Percentiles rank a stretch among this genome's conserved stretches.
Evolutionary conservation across 2,888 invertebrate genomes (phyloP).

Genomic region (Subacronicta megacephala): DNA sequence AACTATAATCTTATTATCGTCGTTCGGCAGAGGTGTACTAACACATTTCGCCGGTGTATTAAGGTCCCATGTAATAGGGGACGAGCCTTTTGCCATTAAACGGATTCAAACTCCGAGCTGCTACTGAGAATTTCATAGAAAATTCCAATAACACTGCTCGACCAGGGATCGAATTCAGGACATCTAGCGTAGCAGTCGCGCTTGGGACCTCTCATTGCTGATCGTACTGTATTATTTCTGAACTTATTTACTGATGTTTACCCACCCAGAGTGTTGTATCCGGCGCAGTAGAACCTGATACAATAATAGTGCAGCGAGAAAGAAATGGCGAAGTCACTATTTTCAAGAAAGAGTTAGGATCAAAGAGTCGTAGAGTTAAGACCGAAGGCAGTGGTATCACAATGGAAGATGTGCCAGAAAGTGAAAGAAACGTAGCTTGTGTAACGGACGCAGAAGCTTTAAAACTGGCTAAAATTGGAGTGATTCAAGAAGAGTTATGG

Average conservation of each 20-base stretch:
- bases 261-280: slow-evolving; percentile 93
- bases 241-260: not conserved
- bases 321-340: slow-evolving; percentile 84
- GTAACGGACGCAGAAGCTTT: slow-evolving; percentile 88
- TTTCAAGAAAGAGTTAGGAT: slow-evolving; percentile 82
- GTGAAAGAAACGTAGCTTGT: slow-evolving; percentile 83
- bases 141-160: no score
- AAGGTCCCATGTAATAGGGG: no score
- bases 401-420: slow-evolving; percentile 75
- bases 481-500: slow-evolving; percentile 91
- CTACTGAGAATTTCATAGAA: no score
- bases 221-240: no score
- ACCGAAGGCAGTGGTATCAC: slow-evolving; percentile 78
- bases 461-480: slow-evolving; percentile 83
- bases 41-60: no score
- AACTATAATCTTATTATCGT: no score
- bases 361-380: slow-evolving; percentile 87
- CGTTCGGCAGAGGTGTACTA: no score
- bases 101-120: no score
- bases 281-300: slow-evolving; percentile 94
- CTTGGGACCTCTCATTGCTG: no score
- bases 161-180: no score
- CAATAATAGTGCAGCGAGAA: slow-evolving; percentile 89
- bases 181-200: no score
- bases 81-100: no score